Evolutionary conservation across 2,113 vertebrate genomes (phyloP).

Genomic region (Mustela nigripes): DNA sequence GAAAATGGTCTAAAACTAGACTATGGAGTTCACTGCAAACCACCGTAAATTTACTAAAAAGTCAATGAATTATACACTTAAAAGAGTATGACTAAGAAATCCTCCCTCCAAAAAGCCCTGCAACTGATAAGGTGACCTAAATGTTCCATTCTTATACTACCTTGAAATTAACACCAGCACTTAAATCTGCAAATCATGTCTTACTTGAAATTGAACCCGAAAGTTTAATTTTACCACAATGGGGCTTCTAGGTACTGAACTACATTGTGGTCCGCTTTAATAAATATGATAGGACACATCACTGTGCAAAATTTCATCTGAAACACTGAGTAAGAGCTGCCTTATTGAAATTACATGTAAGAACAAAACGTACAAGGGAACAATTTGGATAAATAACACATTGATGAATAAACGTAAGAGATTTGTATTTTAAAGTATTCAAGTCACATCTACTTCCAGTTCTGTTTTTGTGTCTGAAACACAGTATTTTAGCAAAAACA

Average conservation of each 20-base stretch:
- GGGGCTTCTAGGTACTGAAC: background rate
- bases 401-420: slow-evolving; percentile 41
- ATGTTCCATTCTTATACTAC: background rate
- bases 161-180: background rate
- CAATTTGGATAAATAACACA: background rate
- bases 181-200: background rate
- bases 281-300: background rate
- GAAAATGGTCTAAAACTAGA: slow-evolving; percentile 1
- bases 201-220: background rate
- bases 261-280: background rate
- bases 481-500: background rate
- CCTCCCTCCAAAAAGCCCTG: background rate
- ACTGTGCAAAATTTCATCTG: background rate
- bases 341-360: background rate
- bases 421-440: slow-evolving; percentile 16
- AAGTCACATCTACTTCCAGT: slow-evolving; percentile 26
- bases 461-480: slow-evolving; percentile 4
- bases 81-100: background rate
- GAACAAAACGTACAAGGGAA: background rate
- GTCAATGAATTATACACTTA: background rate
- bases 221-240: background rate
- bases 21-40: background rate
- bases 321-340: background rate
- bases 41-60: slow-evolving; percentile 8
- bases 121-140: background rate